phyloP scores from a whole-genome alignment of 1,140 invertebrate genomes.

The Thereuonema tuberculata region DNA sequence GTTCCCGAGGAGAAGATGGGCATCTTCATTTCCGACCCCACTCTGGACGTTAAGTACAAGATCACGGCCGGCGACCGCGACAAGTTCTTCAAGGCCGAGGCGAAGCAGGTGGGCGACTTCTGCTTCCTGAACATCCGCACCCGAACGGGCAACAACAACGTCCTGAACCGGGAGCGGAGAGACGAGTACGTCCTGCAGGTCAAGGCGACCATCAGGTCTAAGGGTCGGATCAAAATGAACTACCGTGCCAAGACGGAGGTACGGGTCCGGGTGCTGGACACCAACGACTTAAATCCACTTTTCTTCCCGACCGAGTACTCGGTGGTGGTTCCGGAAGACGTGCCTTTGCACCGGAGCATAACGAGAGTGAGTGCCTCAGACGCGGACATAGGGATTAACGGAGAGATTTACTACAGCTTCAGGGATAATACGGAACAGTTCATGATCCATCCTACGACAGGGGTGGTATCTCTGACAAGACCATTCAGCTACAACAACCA shows the following conservation, averaged over 20 bases:
- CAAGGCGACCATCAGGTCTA: neutral
- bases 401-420: constrained; percentile 92
- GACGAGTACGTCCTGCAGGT: constrained; percentile 68
- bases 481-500: constrained; percentile 54
- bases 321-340: constrained; percentile 75
- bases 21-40: constrained; percentile 34
- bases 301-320: constrained; percentile 79
- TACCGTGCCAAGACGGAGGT: constrained; percentile 41
- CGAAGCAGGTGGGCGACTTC: constrained; percentile 75
- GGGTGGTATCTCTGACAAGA: constrained; percentile 68
- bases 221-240: constrained; percentile 34
- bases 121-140: constrained; percentile 79
- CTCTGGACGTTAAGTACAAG: constrained; percentile 51
- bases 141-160: constrained; percentile 62
- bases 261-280: constrained; percentile 65
- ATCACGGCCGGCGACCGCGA: constrained; percentile 72
- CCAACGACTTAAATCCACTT: constrained; percentile 80
- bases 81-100: constrained; percentile 85
- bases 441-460: constrained; percentile 80
- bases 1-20: constrained; percentile 51
- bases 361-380: constrained; percentile 60
- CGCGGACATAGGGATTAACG: constrained; percentile 83
- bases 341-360: constrained; percentile 52
- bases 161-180: constrained; percentile 78
- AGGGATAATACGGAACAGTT: constrained; percentile 66